Evolutionary conservation across 2,888 invertebrate species (phyloP).

Genomic region (Heliconius ismenius): DNA sequence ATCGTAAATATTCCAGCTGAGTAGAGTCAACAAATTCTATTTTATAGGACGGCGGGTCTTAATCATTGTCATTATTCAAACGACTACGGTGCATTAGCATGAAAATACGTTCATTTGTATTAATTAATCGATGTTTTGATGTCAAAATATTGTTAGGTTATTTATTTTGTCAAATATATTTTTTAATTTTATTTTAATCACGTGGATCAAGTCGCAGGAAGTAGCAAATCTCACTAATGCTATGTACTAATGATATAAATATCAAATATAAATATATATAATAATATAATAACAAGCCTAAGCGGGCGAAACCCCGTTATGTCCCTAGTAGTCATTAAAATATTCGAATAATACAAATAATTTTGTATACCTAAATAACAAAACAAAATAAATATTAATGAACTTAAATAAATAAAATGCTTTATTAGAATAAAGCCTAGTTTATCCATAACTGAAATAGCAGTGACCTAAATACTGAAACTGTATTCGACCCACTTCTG

Average conservation of each 20-base stretch:
- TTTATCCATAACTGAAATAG: constrained; percentile 28
- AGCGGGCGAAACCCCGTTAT: no score
- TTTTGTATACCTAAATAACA: background rate
- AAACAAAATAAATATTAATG: no score
- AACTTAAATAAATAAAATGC: background rate
- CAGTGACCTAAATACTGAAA: constrained; percentile 28
- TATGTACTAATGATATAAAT: no score
- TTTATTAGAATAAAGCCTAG: background rate
- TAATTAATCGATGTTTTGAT: background rate
- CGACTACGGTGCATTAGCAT: background rate
- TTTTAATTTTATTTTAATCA: background rate
- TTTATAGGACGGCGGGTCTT: constrained; percentile 7
- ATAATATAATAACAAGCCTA: no score
- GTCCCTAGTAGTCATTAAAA: no score
- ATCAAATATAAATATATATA: no score
- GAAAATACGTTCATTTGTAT: background rate
- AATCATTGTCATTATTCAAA: constrained; percentile 16
- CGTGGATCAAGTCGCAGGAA: no score
- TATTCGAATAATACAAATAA: background rate
- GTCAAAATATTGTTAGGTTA: background rate
- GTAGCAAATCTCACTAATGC: no score
- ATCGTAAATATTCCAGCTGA: background rate
- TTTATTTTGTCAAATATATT: no score
- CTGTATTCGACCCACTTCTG: constrained; percentile 1
- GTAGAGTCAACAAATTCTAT: constrained; percentile 10